Conservation (phyloP, 2,113 vertebrate genomes). For the Ia io region DNA sequence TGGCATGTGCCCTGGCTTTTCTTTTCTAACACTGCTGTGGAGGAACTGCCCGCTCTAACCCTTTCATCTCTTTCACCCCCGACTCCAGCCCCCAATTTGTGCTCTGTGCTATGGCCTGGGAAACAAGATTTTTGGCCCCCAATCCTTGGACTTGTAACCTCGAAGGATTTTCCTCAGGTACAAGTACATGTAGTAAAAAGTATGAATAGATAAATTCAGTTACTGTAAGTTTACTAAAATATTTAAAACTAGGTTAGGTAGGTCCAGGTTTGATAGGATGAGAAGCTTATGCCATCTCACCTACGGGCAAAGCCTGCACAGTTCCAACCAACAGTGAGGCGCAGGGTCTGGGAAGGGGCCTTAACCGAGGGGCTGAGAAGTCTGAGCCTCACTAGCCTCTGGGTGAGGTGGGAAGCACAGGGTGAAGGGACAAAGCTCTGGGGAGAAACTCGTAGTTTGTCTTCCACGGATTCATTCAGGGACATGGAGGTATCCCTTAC, state of each 20-base stretch:
- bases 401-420: background rate
- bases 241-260: background rate
- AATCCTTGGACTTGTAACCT: background rate
- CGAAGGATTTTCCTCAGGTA: background rate
- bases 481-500: background rate
- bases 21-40: background rate
- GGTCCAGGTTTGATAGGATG: background rate
- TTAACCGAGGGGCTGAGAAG: background rate
- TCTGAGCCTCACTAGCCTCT: background rate
- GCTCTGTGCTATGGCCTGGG: background rate
- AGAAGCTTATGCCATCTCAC: background rate
- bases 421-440: background rate
- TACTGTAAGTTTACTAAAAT: background rate
- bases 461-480: background rate
- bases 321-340: background rate
- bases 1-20: background rate
- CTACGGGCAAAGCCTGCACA: background rate
- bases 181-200: background rate
- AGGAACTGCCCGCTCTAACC: background rate
- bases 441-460: background rate
- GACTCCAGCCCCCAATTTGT: background rate
- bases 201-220: background rate
- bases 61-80: background rate
- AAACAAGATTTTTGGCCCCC: background rate
- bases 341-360: background rate